Conservation (phyloP, 2,113 vertebrate species). For the Ramphastos sulfuratus region DNA sequence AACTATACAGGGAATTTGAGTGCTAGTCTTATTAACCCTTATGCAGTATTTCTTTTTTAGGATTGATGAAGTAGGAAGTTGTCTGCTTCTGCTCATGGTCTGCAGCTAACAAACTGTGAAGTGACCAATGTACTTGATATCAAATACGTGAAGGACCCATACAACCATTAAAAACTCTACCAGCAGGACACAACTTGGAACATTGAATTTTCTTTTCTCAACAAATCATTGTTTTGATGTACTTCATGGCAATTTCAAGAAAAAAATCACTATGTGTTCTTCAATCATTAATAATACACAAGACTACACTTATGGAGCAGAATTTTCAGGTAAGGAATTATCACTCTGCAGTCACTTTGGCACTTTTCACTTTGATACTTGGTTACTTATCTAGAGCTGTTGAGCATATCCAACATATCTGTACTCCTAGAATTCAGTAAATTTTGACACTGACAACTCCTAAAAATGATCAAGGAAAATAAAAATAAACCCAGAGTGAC, state of each 20-base stretch:
- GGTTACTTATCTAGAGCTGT: not conserved
- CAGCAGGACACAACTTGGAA: not conserved
- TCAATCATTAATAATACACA: not conserved
- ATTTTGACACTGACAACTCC: not conserved
- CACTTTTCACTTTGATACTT: not conserved
- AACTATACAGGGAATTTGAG: not conserved
- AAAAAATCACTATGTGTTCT: rapidly evolving
- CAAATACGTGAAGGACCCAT: not conserved
- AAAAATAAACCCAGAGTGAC: not conserved
- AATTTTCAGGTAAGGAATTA: not conserved
- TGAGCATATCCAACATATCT: not conserved
- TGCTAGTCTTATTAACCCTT: not conserved
- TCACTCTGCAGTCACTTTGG: not conserved
- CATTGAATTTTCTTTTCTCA: not conserved
- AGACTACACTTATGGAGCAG: not conserved
- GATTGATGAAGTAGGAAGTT: not conserved
- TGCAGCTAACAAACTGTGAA: not conserved
- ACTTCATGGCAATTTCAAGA: not conserved
- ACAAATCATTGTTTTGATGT: not conserved
- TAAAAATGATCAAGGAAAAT: not conserved
- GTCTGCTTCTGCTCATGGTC: not conserved
- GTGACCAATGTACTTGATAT: not conserved
- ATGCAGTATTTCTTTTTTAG: not conserved
- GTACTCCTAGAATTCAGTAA: not conserved
- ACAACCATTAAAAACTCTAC: not conserved